phyloP scores from a whole-genome alignment of 2,797 vertebrate species.

The Malurus splendens region DNA sequence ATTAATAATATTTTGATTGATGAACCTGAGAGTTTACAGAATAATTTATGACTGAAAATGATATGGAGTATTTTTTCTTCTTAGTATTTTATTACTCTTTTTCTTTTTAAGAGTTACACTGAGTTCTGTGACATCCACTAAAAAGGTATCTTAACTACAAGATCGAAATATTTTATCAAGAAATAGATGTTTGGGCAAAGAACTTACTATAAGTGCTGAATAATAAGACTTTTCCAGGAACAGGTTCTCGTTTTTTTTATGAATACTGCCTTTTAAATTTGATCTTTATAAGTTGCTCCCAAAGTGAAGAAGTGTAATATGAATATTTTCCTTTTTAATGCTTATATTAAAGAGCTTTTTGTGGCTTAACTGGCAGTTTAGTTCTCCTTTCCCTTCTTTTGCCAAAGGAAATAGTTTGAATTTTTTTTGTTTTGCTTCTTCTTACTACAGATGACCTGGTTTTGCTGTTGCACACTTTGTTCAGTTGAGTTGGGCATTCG shows the following conservation, averaged over 20 bases:
- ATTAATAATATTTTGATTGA: not conserved
- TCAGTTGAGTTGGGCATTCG: not conserved
- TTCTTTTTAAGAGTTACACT: not conserved
- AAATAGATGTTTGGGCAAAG: not conserved
- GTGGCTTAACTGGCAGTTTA: not conserved
- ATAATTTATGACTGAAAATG: not conserved
- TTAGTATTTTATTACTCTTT: not conserved
- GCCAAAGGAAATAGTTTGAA: not conserved
- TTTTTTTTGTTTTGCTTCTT: not conserved
- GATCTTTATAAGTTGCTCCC: not conserved
- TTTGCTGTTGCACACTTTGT: not conserved
- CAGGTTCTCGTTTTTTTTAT: not conserved
- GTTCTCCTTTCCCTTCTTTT: not conserved
- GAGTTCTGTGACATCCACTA: not conserved
- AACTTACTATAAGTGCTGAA: not conserved
- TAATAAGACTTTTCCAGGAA: not conserved
- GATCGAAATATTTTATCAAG: not conserved
- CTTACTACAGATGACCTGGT: not conserved
- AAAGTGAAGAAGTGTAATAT: not conserved
- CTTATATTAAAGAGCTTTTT: not conserved
- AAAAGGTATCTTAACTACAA: not conserved
- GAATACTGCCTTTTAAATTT: not conserved
- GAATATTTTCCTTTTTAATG: not conserved
- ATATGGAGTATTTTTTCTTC: not conserved
- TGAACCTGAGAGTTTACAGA: not conserved